A percentile compares a stretch with the other conserved stretches of the same genome.
phyloP scores from a whole-genome alignment of 2,797 vertebrate genomes.

The Avahi laniger region DNA sequence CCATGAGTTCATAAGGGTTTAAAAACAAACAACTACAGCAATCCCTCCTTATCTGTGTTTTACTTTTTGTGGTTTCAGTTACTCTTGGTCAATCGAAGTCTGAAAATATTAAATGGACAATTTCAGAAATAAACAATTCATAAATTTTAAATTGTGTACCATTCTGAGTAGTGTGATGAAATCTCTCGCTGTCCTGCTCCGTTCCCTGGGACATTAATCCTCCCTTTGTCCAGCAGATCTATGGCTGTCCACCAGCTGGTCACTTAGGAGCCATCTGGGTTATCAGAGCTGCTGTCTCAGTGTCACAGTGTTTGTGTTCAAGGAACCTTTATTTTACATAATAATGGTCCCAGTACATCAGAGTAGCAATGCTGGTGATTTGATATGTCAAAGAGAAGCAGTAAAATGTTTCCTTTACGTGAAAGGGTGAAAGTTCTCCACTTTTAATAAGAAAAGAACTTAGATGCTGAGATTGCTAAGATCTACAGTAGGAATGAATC shows the following conservation, averaged over 20 bases:
- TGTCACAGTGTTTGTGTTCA: neutral
- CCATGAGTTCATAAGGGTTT: neutral
- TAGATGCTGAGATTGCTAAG: neutral
- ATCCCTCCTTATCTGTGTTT: neutral
- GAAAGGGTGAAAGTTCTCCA: neutral
- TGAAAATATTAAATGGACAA: neutral
- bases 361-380: neutral
- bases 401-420: neutral
- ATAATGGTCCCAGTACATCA: neutral
- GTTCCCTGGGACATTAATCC: neutral
- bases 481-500: neutral
- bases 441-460: neutral
- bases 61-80: neutral
- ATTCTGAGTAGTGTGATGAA: neutral
- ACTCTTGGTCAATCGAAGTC: neutral
- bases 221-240: neutral
- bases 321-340: neutral
- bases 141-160: neutral
- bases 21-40: neutral
- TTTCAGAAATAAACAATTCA: neutral
- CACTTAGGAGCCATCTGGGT: neutral
- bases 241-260: neutral
- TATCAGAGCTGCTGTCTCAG: neutral
- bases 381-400: neutral
- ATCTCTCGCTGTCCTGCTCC: neutral